Base-by-base conservation (phyloP, 2,113 vertebrate species). In the Crotalus helleri region DNA sequence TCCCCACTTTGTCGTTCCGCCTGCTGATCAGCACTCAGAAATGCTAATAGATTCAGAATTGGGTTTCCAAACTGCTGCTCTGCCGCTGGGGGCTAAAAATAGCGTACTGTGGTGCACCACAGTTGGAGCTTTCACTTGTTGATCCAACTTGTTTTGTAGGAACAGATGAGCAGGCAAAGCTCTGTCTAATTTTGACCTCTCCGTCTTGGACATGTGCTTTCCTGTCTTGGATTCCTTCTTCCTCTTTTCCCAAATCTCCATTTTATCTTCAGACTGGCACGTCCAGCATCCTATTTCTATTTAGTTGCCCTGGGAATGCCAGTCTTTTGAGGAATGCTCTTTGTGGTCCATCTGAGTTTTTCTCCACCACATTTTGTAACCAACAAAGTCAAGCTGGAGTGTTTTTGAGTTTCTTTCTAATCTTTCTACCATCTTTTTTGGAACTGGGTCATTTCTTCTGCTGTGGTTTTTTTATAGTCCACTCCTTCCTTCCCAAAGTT, bases 41-140 rank as follows among this genome's bases (percentile, higher is more conserved):
- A 96, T 93, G 94, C 92, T 96, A 96, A 96, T 96, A 94, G 92
- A 96, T 95, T 96, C 96, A 24, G 85, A 94, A 90, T 90, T 64
- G 92, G 93, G 94, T 93, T 96, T 95, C 94, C 94, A 95, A 95
- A 95, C 33, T 92, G 94, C 95, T 55, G 90, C 95, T 95, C 96
- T 94, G 94, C 89, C 0, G 4, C 92, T 94, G 94, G 19, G 94
- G 0, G 19, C 97, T 97, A 97, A 95, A 96, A 97, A 96, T 96
- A 97, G 86, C 0, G 10, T 93, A 91, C 54, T 51, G 24, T 23
- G 21, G 92, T 69, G 90, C 5, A 10, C 6, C 89, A 9, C 95
- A 93, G 94, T 92, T 94, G 94, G 92, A 95, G 53, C 46, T 95
- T 94, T 29, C 93, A 86, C 91, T 23, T 92, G 95, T 95, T 49